A percentile compares a stretch with the other conserved stretches of the same genome.
These are phyloP conservation scores for Reticulitermes lucifugus DNA, from an alignment of 2,888 invertebrate genomes.

Conservation along the genomic window DNA sequence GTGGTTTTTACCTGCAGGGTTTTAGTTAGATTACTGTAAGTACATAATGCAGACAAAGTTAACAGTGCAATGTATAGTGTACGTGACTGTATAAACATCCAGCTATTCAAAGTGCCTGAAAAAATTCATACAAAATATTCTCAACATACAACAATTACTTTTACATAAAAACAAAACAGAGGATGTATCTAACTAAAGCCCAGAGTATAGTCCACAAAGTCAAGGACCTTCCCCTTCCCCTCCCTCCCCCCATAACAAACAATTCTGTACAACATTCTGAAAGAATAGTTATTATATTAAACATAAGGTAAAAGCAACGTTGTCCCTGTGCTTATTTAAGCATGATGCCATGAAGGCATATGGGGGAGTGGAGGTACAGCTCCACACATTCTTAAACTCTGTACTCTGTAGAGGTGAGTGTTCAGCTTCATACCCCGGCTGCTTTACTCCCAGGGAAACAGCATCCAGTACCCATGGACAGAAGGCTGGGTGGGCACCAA, in stretches of 20 bases:
- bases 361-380: too few species aligned
- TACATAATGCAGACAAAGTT: constrained; percentile 35
- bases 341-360: too few species aligned
- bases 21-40: constrained; percentile 32
- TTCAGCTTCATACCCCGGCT: too few species aligned
- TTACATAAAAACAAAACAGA: not conserved
- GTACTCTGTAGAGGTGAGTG: too few species aligned
- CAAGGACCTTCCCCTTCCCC: not conserved
- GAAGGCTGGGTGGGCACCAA: too few species aligned
- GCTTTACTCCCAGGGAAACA: too few species aligned
- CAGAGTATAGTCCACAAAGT: constrained; percentile 4
- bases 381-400: too few species aligned
- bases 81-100: not conserved
- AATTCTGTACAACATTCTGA: constrained; percentile 36
- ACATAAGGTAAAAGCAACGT: not conserved
- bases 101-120: not conserved
- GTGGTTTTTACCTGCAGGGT: constrained; percentile 26
- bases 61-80: constrained; percentile 17
- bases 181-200: constrained; percentile 32
- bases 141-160: too few species aligned
- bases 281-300: constrained; percentile 29
- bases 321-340: too few species aligned
- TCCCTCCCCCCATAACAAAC: not conserved
- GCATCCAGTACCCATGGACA: too few species aligned
- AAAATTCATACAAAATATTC: not conserved